These are phyloP conservation scores for Entomobrya multifasciata DNA, from an alignment of 2,888 invertebrate genomes.

Conservation along the genomic window DNA sequence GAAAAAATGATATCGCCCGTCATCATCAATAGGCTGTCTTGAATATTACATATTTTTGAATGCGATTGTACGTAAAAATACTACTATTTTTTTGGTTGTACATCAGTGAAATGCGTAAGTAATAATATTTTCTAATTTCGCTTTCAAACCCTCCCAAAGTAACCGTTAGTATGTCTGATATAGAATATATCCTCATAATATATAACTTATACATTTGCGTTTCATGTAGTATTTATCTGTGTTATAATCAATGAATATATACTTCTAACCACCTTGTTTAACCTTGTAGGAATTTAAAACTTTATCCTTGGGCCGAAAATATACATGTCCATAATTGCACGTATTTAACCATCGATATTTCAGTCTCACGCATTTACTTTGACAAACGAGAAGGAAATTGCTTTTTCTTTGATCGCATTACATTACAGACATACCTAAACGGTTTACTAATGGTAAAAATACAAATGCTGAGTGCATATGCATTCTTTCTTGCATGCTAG, in stretches of 20 bases:
- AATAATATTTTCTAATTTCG: conserved; percentile 35
- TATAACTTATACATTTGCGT: too few relatives aligned
- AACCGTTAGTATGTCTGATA: too few relatives aligned
- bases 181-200: too few relatives aligned
- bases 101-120: conserved; percentile 11
- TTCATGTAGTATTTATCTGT: too few relatives aligned
- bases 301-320: background rate
- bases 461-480: background rate
- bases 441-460: background rate
- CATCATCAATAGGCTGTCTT: too few relatives aligned
- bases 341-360: background rate
- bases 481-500: background rate
- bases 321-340: too few relatives aligned
- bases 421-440: too few relatives aligned
- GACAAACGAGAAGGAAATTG: conserved; percentile 1
- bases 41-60: too few relatives aligned
- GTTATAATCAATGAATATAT: background rate
- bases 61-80: background rate
- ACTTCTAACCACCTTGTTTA: background rate
- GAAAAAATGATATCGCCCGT: conserved; percentile 24
- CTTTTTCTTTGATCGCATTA: conserved; percentile 7
- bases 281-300: background rate
- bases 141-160: background rate
- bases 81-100: too few relatives aligned
- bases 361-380: background rate